Base-by-base conservation (phyloP, 2,888 invertebrate genomes). In the Eupithecia vulgata region DNA sequence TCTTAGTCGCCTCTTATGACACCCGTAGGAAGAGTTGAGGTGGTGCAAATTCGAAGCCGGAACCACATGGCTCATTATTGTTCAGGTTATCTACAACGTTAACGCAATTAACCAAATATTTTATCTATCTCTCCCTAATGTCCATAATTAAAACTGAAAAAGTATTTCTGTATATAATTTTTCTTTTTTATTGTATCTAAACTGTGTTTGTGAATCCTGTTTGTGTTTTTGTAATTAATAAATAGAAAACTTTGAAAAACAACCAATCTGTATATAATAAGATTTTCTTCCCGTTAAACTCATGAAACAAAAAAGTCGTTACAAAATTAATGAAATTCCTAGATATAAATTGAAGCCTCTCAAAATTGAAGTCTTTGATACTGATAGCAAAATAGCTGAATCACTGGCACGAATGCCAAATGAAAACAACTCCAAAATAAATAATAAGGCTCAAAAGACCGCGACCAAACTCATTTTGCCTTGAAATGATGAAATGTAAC, bases 341-440 rank as follows among this genome's bases (percentile, higher is more conserved):
- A 34, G 13, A 61, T 34, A 34, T 34, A 12, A 57, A 57, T 25
- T 25, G 25, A 57, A 57, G 25, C 25, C 12, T 21, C 57, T 1
- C 13, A 0, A 57, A 57, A 57, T 57, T 25, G 5, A 21, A 57
- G 45, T 45, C 70, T 69, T 40, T 70, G 73, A 70, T 65, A 64
- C 57, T 66, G 69, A 68, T 68, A 66, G 15, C 67, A 37, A 59
- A 71, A 73, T 52, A 66, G 62, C 69, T 35, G 48, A n/a, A 40
- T 52, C 59, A 72, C 71, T 48, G 74, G 35, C 61, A 25, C 70
- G 78, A 76, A 73, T 76, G 74, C 70, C 15, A 67, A 78, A 75
- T 71, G 73, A 72, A 75, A 78, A 73, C 72, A 76, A 73, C 73
- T 72, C 64, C 48, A 67, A 68, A 67, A 75, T 76, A 76, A 73